Percentiles rank a stretch among this genome's conserved stretches.
Conservation (phyloP, 2,113 vertebrate species). For the Salvator merianae region DNA sequence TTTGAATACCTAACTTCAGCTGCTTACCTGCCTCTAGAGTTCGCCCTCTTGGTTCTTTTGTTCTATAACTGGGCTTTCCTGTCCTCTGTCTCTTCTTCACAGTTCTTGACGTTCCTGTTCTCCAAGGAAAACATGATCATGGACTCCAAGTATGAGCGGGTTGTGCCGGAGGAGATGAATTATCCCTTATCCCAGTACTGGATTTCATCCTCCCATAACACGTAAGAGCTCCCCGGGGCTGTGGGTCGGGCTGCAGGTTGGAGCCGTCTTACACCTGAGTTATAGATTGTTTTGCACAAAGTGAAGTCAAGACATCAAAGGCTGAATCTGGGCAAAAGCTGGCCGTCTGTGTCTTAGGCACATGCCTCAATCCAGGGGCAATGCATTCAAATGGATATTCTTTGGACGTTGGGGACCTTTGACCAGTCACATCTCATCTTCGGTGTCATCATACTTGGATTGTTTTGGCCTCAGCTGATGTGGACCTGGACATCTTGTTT, state of each 20-base stretch:
- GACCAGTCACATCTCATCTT: not conserved
- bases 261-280: not conserved
- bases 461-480: not conserved
- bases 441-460: not conserved
- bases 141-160: conserved; percentile 73
- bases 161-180: conserved; percentile 83
- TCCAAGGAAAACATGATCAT: conserved; percentile 84
- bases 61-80: conserved; percentile 29
- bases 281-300: not conserved
- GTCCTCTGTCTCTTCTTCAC: not conserved
- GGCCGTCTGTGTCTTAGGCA: not conserved
- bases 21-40: not conserved
- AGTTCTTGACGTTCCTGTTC: conserved; percentile 88
- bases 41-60: not conserved
- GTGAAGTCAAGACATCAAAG: not conserved
- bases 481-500: not conserved
- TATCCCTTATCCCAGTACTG: conserved; percentile 86
- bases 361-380: not conserved
- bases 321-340: not conserved
- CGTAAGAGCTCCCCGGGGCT: conserved; percentile 65
- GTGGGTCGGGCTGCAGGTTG: no score
- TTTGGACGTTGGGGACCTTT: not conserved
- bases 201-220: conserved; percentile 91
- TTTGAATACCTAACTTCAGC: not conserved
- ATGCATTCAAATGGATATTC: no score